Conservation (phyloP, 1,140 invertebrate genomes). For the Acyrthosiphon pisum region DNA sequence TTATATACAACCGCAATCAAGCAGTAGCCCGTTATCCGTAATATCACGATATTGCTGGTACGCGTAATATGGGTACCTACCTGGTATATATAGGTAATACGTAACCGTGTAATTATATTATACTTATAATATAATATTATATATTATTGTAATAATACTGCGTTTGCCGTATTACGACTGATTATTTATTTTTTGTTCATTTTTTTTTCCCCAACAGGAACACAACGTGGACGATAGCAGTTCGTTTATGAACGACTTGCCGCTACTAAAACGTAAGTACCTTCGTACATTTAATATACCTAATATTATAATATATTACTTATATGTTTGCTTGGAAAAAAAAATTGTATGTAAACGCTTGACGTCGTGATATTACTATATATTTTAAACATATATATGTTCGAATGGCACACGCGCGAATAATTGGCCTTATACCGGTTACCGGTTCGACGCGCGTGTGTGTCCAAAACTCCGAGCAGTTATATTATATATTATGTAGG, state of each 20-base stretch:
- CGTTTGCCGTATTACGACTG: not conserved
- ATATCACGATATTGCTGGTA: not conserved
- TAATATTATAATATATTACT: not conserved
- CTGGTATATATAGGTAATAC: not conserved
- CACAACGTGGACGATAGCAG: slow-evolving; percentile 83
- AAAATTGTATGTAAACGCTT: not conserved
- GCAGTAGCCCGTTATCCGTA: not conserved
- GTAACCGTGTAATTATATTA: not conserved
- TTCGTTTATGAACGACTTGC: slow-evolving; percentile 85
- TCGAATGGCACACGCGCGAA: not conserved
- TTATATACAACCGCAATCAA: not conserved
- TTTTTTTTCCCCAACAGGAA: slow-evolving; percentile 70
- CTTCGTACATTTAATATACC: not conserved
- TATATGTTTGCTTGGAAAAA: not conserved
- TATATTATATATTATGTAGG: not conserved
- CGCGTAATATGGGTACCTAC: not conserved
- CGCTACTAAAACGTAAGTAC: slow-evolving; percentile 86
- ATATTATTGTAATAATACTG: not conserved
- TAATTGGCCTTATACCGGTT: slow-evolving; percentile 4
- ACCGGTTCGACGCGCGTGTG: not conserved
- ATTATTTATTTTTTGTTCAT: slow-evolving; percentile 16
- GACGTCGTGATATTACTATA: not conserved
- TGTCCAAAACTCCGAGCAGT: not conserved
- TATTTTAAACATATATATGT: not conserved
- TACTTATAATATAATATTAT: not conserved